These are phyloP conservation scores for Drosophila paulistorum DNA, from an alignment of 1,140 invertebrate genomes.

Conservation along the genomic window DNA sequence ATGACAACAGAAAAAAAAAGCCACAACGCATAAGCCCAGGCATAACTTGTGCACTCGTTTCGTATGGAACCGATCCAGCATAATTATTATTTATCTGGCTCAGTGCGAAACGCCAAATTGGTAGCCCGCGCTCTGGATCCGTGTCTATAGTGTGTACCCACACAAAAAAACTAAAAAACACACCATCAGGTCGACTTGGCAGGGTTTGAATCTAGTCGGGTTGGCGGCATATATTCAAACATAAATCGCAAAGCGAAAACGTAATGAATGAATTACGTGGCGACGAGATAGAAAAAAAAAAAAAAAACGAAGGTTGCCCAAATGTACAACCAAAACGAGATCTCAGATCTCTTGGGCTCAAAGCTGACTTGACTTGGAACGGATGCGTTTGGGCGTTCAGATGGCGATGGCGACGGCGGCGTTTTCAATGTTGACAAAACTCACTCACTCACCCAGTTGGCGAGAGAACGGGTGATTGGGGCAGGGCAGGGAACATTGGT, in stretches of 20 bases:
- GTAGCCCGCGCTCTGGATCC: constrained; percentile 51
- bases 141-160: constrained; percentile 53
- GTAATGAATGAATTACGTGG: constrained; percentile 76
- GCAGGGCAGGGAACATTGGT: constrained; percentile 10
- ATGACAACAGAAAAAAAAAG: constrained; percentile 12
- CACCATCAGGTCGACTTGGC: constrained; percentile 25
- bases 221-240: constrained; percentile 42
- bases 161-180: constrained; percentile 30
- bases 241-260: constrained; percentile 76
- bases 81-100: constrained; percentile 80
- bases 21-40: constrained; percentile 23
- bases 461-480: not conserved
- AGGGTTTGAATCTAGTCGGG: constrained; percentile 27
- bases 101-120: constrained; percentile 69
- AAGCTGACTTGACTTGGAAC: constrained; percentile 45
- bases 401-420: constrained; percentile 60
- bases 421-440: constrained; percentile 78
- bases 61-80: constrained; percentile 56
- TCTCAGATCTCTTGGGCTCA: constrained; percentile 39
- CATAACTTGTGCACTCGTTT: constrained; percentile 60
- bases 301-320: constrained; percentile 67
- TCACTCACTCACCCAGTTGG: constrained; percentile 52
- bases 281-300: constrained; percentile 54
- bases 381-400: constrained; percentile 77
- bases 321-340: constrained; percentile 64